A percentile compares a stretch with the other conserved stretches of the same genome.
phyloP scores from a whole-genome alignment of 2,797 vertebrate genomes.

The Chanos chanos region DNA sequence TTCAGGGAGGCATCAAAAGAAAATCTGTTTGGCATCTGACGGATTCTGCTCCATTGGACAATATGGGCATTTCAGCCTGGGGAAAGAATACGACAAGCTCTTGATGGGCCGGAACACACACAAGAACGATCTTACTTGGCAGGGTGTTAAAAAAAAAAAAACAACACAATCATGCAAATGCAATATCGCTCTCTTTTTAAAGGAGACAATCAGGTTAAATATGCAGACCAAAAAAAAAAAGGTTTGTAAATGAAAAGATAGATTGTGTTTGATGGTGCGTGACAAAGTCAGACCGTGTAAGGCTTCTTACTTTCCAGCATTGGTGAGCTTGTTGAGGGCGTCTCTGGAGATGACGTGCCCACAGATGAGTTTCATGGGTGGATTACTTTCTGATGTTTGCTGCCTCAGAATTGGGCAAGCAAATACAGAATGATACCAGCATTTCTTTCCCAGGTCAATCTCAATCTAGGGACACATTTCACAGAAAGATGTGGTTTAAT shows the following conservation, averaged over 20 bases:
- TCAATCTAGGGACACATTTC: slow-evolving; percentile 75
- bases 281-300: neutral
- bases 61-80: slow-evolving; percentile 89
- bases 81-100: slow-evolving; percentile 4
- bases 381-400: slow-evolving; percentile 89
- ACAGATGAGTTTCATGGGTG: slow-evolving; percentile 91
- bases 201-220: too few relatives aligned
- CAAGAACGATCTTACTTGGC: too few relatives aligned
- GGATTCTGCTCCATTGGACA: slow-evolving; percentile 93
- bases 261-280: neutral
- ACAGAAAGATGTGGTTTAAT: neutral
- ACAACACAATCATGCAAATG: too few relatives aligned
- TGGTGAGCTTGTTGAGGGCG: slow-evolving; percentile 92
- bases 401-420: slow-evolving; percentile 91
- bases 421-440: slow-evolving; percentile 93
- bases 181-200: too few relatives aligned
- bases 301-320: slow-evolving; percentile 83
- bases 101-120: too few relatives aligned
- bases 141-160: too few relatives aligned
- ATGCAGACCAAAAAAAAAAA: too few relatives aligned
- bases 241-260: too few relatives aligned
- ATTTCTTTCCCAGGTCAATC: slow-evolving; percentile 90
- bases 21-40: slow-evolving; percentile 88
- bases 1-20: slow-evolving; percentile 76
- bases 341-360: slow-evolving; percentile 90